Percentiles rank a stretch among this genome's conserved stretches.
phyloP scores from a whole-genome alignment of 2,797 vertebrate species.

The Labroides dimidiatus region DNA sequence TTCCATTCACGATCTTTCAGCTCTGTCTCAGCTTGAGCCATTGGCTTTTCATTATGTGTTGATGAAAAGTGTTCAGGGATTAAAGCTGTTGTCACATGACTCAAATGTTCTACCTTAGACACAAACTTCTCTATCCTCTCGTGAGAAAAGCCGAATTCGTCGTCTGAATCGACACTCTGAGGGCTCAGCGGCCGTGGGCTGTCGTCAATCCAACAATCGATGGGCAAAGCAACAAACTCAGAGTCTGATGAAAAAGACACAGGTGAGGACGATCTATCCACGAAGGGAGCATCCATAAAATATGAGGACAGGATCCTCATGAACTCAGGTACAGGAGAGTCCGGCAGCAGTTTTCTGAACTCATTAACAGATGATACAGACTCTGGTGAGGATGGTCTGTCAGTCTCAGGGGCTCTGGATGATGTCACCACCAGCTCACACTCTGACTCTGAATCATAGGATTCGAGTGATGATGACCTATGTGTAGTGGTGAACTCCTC shows the following conservation, averaged over 20 bases:
- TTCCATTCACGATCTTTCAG: constrained; percentile 13
- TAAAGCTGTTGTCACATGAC: constrained; percentile 53
- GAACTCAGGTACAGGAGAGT: constrained; percentile 78
- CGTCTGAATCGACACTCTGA: constrained; percentile 63
- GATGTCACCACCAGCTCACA: constrained; percentile 55
- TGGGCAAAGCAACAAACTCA: constrained; percentile 65
- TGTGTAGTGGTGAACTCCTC: constrained; percentile 29
- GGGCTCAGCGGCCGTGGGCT: constrained; percentile 68
- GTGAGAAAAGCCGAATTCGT: constrained; percentile 37
- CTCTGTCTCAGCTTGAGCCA: constrained; percentile 20
- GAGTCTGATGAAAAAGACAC: constrained; percentile 72
- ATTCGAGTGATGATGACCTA: constrained; percentile 61
- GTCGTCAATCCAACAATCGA: constrained; percentile 72
- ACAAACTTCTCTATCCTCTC: constrained; percentile 12
- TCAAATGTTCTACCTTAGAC: constrained; percentile 38
- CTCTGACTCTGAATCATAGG: constrained; percentile 60
- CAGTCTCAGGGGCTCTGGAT: constrained; percentile 24
- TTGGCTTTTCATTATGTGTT: not conserved
- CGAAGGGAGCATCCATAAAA: constrained; percentile 54
- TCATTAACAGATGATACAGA: constrained; percentile 70
- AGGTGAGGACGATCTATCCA: constrained; percentile 68
- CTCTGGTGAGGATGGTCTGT: constrained; percentile 69
- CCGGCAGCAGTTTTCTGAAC: constrained; percentile 67
- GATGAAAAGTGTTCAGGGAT: constrained; percentile 12
- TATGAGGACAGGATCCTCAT: constrained; percentile 75